Base-by-base conservation (phyloP, 1,140 invertebrate species). In the Monomorium pharaonis region DNA sequence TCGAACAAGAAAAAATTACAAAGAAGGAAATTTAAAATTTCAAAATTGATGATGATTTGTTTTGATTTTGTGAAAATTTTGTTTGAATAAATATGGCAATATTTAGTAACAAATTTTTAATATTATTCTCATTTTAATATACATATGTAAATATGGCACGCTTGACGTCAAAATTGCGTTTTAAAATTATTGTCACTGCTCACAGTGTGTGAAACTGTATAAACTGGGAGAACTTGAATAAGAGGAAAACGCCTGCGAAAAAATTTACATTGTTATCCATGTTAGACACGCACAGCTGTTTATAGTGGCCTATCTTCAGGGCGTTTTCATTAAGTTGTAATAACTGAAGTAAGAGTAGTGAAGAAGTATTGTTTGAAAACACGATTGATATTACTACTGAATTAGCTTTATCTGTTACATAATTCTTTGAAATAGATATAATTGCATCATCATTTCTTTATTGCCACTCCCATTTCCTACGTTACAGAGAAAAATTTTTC, bases 221-320 rank as follows among this genome's bases (percentile, higher is more conserved):
- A 14, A 37, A 42, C 18, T 30, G 14, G 0, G n/a, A 37, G 24
- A 67, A 67, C 33, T 49, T 63, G 3, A 49, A 49, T 16, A 56
- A 44, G n/a, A n/a, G 14, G 12, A 14, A 42, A 44, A 54, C 65
- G 51, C 65, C 65, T 72, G 24, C 24, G 12, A 56, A 56, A 56
- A 74, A 14, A 9, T 16, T 30, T 14, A 14, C 16, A n/a, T 24
- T 4, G 24, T 70, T 3, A 9, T 16, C 14, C 44, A 49, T 9
- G 5, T 51, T 76, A n/a, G n/a, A 24, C 67, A 21, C 24, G 12
- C 33, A 54, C 12, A 10, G n/a, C n/a, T 70, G 18, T 70, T 44
- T 10, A n/a, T 16, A 44, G 51, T 72, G 56, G 78, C 65, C 65
- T 81, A 44, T 18, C 58, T 58, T 2, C 37, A 81, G 78, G n/a